phyloP scores from a whole-genome alignment of 2,888 invertebrate species.

The Nymphalis polychloros region DNA sequence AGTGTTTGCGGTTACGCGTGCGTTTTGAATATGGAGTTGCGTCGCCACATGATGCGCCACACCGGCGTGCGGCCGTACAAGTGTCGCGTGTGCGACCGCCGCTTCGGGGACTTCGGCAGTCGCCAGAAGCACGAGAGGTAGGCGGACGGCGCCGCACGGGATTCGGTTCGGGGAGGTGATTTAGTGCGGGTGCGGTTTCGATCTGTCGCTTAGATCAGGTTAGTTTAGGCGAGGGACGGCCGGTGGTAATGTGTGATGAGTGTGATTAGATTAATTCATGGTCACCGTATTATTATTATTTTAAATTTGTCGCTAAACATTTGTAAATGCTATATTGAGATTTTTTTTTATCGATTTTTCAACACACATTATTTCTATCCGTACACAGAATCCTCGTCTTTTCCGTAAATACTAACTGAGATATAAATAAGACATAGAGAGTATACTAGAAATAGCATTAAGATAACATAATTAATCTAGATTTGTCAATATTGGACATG shows the following conservation, averaged over 20 bases:
- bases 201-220: constrained; percentile 2
- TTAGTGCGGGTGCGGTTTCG: constrained; percentile 8
- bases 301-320: background rate
- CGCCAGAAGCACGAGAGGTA: constrained; percentile 76
- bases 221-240: constrained; percentile 3
- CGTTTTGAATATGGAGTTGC: constrained; percentile 58
- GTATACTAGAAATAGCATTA: constrained; percentile 8
- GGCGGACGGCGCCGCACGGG: background rate
- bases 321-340: background rate
- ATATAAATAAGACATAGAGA: background rate
- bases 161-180: background rate
- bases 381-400: background rate
- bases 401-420: background rate
- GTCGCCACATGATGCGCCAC: constrained; percentile 76
- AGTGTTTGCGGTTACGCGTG: constrained; percentile 62
- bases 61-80: constrained; percentile 75
- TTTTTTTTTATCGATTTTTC: background rate
- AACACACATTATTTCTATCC: background rate
- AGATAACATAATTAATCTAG: background rate
- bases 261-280: background rate
- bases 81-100: constrained; percentile 72
- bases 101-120: constrained; percentile 75
- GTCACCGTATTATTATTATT: background rate
- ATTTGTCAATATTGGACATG: no score
- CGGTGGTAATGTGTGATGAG: background rate